A percentile compares a stretch with the other conserved stretches of the same genome.
phyloP scores from a whole-genome alignment of 2,113 vertebrate species.

The Siniperca chuatsi region DNA sequence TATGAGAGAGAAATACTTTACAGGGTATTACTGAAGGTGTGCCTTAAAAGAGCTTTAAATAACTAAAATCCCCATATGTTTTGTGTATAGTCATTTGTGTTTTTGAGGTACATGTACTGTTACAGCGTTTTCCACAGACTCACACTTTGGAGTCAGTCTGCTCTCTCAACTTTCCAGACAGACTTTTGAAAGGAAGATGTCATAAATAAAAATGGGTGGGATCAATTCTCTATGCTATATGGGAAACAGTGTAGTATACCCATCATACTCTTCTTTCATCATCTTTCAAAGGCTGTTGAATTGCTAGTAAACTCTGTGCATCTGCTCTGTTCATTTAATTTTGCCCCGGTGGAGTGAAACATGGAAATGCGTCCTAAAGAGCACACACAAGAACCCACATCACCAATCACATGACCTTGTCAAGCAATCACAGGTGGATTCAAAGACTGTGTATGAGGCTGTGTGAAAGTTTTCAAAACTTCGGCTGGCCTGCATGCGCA shows the following conservation, averaged over 20 bases:
- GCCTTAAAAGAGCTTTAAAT: background rate
- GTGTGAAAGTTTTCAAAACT: background rate
- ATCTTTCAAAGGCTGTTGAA: background rate
- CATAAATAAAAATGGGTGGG: background rate
- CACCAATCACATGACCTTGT: background rate
- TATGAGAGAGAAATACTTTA: background rate
- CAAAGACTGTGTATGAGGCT: background rate
- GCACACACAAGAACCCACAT: background rate
- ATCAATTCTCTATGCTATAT: background rate
- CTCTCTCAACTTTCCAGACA: background rate
- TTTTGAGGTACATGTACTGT: background rate
- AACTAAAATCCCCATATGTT: background rate
- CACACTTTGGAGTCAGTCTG: background rate
- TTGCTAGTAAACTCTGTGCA: background rate
- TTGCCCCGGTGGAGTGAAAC: background rate
- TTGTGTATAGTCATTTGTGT: background rate
- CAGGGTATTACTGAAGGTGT: background rate
- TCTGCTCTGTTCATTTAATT: slow-evolving; percentile 12
- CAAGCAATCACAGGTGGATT: background rate
- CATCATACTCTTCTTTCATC: background rate
- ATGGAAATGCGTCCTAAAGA: background rate
- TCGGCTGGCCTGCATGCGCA: background rate
- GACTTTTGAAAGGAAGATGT: background rate
- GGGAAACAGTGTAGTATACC: background rate
- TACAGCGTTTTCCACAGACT: background rate